Conservation (phyloP, 2,113 vertebrate species). For the Sarotherodon lohbergeri region DNA sequence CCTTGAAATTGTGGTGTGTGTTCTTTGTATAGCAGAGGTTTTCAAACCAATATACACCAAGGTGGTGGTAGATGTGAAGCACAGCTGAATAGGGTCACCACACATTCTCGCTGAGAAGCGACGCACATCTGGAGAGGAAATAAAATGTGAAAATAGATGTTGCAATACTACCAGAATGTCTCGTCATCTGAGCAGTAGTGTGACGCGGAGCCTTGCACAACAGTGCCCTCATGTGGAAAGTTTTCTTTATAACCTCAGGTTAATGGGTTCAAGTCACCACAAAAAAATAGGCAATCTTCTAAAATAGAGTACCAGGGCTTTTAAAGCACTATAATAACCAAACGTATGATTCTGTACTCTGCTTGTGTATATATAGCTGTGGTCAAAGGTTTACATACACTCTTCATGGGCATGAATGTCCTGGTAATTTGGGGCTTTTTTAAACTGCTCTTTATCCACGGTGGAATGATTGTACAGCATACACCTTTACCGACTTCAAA, state of each 20-base stretch:
- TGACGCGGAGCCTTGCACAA: accelerated
- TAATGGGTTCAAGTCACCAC: not conserved
- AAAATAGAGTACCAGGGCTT: not conserved
- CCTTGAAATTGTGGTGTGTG: accelerated
- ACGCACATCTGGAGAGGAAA: not conserved
- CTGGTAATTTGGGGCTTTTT: not conserved
- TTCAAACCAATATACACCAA: not conserved
- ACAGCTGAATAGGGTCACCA: not conserved
- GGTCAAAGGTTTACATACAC: not conserved
- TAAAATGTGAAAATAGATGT: not conserved
- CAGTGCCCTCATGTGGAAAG: not conserved
- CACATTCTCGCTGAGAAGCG: not conserved
- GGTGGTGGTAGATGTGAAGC: not conserved
- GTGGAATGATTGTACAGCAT: not conserved
- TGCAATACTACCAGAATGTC: not conserved
- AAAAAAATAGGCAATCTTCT: not conserved
- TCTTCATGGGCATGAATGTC: not conserved
- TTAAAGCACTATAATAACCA: not conserved
- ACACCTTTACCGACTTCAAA: not conserved
- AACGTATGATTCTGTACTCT: not conserved
- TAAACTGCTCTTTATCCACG: not conserved
- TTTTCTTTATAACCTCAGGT: not conserved
- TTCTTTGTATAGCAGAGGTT: not conserved
- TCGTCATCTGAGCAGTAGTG: not conserved
- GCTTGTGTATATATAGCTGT: not conserved